Conservation (phyloP, 2,888 invertebrate species). For the Spatulosminthurus flaviceps region DNA sequence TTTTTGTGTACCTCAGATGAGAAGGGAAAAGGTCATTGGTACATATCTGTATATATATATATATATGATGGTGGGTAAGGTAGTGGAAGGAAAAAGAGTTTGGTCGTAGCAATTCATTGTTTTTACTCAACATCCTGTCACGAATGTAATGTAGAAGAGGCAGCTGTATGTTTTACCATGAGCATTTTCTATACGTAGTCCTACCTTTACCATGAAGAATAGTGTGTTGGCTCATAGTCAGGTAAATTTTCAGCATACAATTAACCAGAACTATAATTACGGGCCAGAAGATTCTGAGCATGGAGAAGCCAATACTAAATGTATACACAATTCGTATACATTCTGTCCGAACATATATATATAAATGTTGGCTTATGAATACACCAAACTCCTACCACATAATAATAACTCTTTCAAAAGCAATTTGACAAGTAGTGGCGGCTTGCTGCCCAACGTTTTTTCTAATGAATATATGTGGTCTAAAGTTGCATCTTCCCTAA, state of each 20-base stretch:
- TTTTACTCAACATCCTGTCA: constrained; percentile 47
- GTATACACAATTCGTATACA: no score
- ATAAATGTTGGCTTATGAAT: neutral
- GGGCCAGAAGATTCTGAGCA: constrained; percentile 8
- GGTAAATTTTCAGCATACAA: constrained; percentile 42
- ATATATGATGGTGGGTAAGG: constrained; percentile 3
- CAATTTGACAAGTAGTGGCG: constrained; percentile 22
- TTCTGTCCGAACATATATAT: neutral
- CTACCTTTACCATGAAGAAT: neutral
- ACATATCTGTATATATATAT: no score
- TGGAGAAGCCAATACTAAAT: no score
- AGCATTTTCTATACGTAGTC: no score
- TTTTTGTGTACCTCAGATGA: neutral
- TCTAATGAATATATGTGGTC: constrained; percentile 20
- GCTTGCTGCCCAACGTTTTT: constrained; percentile 23
- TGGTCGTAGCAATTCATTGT: constrained; percentile 36
- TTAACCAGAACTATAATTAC: constrained; percentile 40
- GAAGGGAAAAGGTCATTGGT: constrained; percentile 27
- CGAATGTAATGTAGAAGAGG: constrained; percentile 27
- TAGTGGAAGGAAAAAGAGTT: neutral
- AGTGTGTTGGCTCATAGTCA: neutral
- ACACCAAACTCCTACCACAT: neutral
- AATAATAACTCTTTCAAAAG: neutral
- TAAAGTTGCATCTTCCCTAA: constrained; percentile 5
- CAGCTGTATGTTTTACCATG: neutral